Conservation (phyloP, 2,888 invertebrate genomes). For the Candidula unifasciata region DNA sequence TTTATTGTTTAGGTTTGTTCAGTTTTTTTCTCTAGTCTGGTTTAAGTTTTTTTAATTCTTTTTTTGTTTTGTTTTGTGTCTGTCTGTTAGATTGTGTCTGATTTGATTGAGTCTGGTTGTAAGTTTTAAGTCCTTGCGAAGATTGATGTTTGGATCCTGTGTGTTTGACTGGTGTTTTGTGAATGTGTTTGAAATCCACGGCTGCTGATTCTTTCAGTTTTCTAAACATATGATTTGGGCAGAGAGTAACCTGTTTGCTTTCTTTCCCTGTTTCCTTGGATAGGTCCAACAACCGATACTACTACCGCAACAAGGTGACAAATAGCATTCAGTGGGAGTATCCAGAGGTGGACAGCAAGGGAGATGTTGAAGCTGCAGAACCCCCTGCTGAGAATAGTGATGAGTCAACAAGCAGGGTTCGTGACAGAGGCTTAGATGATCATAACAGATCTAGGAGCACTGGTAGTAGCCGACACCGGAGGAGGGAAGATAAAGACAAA, state of each 20-base stretch:
- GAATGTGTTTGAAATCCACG: background rate
- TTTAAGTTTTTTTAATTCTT: too few species aligned
- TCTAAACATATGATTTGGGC: background rate
- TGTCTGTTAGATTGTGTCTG: too few species aligned
- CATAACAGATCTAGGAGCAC: slow-evolving; percentile 10
- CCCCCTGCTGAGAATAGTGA: background rate
- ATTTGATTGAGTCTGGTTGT: too few species aligned
- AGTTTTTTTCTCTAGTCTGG: too few species aligned
- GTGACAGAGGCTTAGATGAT: slow-evolving; percentile 22
- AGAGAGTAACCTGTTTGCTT: slow-evolving; percentile 22
- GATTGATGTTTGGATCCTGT: too few species aligned
- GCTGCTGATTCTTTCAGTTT: background rate
- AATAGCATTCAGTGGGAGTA: slow-evolving; percentile 84
- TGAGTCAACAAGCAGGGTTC: slow-evolving; percentile 46
- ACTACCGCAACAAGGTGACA: slow-evolving; percentile 82
- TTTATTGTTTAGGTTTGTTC: too few species aligned
- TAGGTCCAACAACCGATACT: slow-evolving; percentile 81
- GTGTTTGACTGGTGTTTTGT: background rate
- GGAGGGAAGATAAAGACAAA: slow-evolving; percentile 48
- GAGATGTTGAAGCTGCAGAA: background rate
- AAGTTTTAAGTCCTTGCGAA: too few species aligned
- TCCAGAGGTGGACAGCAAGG: slow-evolving; percentile 60
- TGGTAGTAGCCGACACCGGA: slow-evolving; percentile 33
- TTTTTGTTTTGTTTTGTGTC: too few species aligned
- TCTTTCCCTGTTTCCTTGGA: slow-evolving; percentile 28